Evolutionary conservation across 2,113 vertebrate genomes (phyloP).

Genomic region (Turnix velox): DNA sequence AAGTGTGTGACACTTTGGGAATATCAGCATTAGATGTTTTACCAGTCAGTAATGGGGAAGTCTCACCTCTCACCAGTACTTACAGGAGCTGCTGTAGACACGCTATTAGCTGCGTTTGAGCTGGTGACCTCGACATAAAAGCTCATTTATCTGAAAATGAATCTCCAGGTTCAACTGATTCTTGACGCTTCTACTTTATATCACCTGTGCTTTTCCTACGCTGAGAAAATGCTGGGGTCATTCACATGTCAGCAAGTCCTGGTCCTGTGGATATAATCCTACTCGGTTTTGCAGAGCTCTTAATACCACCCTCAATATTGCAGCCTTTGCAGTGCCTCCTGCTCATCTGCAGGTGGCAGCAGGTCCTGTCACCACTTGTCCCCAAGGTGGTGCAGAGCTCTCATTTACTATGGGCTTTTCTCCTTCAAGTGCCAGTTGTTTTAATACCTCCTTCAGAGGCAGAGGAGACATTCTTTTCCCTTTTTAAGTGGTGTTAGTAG

Average conservation of each 20-base stretch:
- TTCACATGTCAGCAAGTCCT: neutral
- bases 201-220: neutral
- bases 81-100: neutral
- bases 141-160: neutral
- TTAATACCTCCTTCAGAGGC: neutral
- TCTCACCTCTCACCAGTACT: neutral
- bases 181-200: neutral
- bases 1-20: neutral
- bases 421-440: neutral
- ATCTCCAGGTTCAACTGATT: neutral
- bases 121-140: neutral
- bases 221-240: neutral
- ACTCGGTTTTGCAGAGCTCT: rapidly evolving
- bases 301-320: rapidly evolving
- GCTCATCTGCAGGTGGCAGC: neutral
- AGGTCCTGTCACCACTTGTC: rapidly evolving
- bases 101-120: neutral
- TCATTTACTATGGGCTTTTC: neutral
- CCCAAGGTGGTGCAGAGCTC: neutral
- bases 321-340: neutral
- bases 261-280: neutral
- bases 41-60: rapidly evolving
- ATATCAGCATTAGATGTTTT: neutral
- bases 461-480: neutral
- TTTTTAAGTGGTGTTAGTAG: neutral